Evolutionary conservation across 2,797 vertebrate genomes (phyloP).

Genomic region (Pipistrellus pipistrellus): DNA sequence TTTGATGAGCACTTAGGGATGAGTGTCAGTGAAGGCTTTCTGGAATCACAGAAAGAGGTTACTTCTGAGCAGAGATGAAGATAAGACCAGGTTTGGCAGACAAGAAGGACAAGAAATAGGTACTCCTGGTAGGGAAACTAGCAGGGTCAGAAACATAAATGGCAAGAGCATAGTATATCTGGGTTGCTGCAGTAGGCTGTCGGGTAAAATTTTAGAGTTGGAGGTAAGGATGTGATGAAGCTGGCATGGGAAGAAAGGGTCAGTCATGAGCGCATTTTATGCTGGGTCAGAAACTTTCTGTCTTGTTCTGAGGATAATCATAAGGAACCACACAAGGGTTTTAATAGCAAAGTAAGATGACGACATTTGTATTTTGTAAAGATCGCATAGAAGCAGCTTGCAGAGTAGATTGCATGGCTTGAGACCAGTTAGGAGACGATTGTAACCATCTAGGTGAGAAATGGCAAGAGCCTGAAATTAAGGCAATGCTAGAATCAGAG

Average conservation of each 20-base stretch:
- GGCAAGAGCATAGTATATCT: accelerated
- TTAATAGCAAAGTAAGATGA: background rate
- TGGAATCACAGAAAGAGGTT: background rate
- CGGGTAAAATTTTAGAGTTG: background rate
- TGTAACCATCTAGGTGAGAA: background rate
- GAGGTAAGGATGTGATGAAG: background rate
- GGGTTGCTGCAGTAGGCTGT: background rate
- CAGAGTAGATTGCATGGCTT: background rate
- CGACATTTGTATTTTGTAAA: background rate
- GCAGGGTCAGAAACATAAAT: background rate
- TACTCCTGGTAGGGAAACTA: too few relatives aligned
- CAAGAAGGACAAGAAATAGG: background rate
- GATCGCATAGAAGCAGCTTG: background rate
- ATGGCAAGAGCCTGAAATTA: background rate
- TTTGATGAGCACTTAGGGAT: background rate
- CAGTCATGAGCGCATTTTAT: background rate
- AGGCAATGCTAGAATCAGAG: background rate
- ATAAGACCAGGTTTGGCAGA: background rate
- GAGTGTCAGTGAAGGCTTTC: background rate
- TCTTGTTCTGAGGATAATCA: slow-evolving; percentile 24
- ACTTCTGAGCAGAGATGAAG: background rate
- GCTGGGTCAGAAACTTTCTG: background rate
- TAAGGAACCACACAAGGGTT: background rate
- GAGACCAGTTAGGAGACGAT: background rate
- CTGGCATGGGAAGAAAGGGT: background rate